phyloP scores from a whole-genome alignment of 2,797 vertebrate genomes.

The Hafferia zeledoni region DNA sequence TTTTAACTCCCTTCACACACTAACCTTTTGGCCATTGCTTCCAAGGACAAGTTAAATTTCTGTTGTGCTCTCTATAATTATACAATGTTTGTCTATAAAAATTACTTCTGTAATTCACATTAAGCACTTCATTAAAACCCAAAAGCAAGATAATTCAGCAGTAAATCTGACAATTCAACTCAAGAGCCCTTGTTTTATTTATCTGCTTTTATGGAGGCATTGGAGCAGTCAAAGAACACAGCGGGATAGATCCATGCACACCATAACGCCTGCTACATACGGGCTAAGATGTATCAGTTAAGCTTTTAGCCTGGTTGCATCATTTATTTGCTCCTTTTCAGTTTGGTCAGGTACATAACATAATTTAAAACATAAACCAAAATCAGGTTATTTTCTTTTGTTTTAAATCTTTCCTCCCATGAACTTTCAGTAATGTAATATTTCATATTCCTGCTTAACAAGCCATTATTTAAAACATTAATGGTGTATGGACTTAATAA shows the following conservation, averaged over 20 bases:
- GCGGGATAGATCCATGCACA: neutral
- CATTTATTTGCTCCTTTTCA: neutral
- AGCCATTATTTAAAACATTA: neutral
- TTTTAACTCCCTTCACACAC: constrained; percentile 44
- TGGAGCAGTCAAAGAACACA: neutral
- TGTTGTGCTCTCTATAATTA: neutral
- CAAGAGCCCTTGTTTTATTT: neutral
- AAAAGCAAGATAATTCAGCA: neutral
- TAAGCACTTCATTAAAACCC: constrained; percentile 5
- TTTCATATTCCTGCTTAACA: neutral
- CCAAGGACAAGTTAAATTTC: constrained; percentile 11
- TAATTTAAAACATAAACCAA: neutral
- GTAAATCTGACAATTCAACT: neutral
- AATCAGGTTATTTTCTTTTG: neutral
- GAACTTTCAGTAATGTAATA: neutral
- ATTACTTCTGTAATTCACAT: neutral
- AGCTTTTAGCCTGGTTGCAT: neutral
- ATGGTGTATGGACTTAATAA: neutral
- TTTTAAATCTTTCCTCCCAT: neutral
- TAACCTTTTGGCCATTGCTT: constrained; percentile 54
- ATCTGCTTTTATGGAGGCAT: neutral
- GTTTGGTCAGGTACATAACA: neutral
- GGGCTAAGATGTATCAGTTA: neutral
- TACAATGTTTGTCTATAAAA: neutral
- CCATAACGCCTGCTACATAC: neutral